phyloP scores from a whole-genome alignment of 1,140 invertebrate species.

The Scaptomyza pallida region DNA sequence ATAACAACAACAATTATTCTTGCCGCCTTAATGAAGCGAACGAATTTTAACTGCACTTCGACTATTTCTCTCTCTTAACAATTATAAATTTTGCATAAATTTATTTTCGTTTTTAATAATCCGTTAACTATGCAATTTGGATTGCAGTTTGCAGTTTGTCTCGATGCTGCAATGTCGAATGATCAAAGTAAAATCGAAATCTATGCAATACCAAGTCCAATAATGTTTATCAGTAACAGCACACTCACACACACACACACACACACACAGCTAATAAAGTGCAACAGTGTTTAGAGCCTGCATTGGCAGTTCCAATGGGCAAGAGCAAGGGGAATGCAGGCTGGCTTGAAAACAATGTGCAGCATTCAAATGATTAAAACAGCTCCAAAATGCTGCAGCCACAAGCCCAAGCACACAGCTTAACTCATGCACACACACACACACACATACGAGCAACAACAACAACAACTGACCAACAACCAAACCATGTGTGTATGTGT shows the following conservation, averaged over 20 bases:
- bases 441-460: conserved; percentile 39
- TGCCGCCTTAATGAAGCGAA: conserved; percentile 67
- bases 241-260: conserved; percentile 55
- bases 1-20: conserved; percentile 54
- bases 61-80: conserved; percentile 35
- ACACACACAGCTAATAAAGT: conserved; percentile 69
- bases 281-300: conserved; percentile 66
- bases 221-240: conserved; percentile 71
- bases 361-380: conserved; percentile 81
- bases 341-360: conserved; percentile 69
- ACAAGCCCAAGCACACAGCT: conserved; percentile 41
- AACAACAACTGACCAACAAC: conserved; percentile 59
- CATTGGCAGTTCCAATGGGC: too few species aligned
- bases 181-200: conserved; percentile 39
- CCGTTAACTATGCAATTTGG: conserved; percentile 66
- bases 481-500: conserved; percentile 55
- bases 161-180: conserved; percentile 29
- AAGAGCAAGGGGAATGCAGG: not conserved
- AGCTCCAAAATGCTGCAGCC: conserved; percentile 70
- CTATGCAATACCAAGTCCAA: conserved; percentile 45
- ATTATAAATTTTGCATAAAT: conserved; percentile 79
- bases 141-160: conserved; percentile 44
- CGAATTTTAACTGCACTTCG: conserved; percentile 68
- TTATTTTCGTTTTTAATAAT: conserved; percentile 77
- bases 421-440: conserved; percentile 29